These are phyloP conservation scores for Villa cingulata DNA, from an alignment of 2,888 invertebrate species.

Conservation along the genomic window DNA sequence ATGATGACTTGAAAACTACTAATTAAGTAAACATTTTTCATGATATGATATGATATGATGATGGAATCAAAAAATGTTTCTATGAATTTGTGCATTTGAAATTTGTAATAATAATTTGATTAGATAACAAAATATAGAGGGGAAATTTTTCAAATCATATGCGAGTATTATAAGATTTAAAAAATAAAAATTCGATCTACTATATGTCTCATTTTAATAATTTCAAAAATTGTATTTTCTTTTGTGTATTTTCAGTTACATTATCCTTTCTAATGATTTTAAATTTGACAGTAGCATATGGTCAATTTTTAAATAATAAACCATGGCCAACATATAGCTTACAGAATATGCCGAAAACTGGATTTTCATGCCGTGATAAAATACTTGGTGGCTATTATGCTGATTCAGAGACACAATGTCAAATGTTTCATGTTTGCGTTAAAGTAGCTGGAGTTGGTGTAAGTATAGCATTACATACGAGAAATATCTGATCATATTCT, in stretches of 20 bases:
- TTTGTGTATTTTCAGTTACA: background rate
- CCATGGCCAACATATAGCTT: constrained; percentile 43
- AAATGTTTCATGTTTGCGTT: constrained; percentile 82
- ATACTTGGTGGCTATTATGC: constrained; percentile 82
- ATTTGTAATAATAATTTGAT: too few relatives aligned
- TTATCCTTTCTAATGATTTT: background rate
- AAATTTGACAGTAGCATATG: constrained; percentile 16
- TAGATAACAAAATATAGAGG: too few relatives aligned
- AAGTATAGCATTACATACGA: too few relatives aligned
- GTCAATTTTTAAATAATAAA: constrained; percentile 21
- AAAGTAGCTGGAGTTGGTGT: constrained; percentile 65
- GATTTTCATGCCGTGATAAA: constrained; percentile 70
- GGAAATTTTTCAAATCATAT: too few relatives aligned
- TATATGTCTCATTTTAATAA: too few relatives aligned
- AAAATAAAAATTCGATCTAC: too few relatives aligned
- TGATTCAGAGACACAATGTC: constrained; percentile 73
- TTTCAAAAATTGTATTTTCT: background rate
- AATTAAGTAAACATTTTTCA: too few relatives aligned
- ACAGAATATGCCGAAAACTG: constrained; percentile 43
- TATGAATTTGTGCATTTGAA: too few relatives aligned
- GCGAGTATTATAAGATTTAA: background rate
- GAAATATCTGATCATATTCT: background rate
- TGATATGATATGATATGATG: too few relatives aligned
- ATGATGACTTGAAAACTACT: too few relatives aligned
- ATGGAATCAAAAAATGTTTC: too few relatives aligned